phyloP scores from a whole-genome alignment of 1,140 invertebrate genomes.

The Achatina immaculata region DNA sequence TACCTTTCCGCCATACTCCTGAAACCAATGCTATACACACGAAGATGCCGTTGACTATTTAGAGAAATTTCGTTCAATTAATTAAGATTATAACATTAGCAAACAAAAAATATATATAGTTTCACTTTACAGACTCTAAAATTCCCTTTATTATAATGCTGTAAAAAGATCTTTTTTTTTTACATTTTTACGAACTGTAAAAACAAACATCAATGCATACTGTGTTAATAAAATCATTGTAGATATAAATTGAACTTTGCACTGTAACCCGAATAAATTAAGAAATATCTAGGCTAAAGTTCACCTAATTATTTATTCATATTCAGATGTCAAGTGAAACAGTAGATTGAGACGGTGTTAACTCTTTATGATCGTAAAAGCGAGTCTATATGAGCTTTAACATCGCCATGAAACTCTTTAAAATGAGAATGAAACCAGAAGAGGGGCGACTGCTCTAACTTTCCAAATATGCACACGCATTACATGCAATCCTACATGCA shows the following conservation, averaged over 20 bases:
- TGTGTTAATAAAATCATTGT: neutral
- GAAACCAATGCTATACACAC: neutral
- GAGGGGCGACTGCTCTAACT: too few relatives aligned
- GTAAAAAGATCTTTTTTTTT: too few relatives aligned
- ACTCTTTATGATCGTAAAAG: too few relatives aligned
- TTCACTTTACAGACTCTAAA: neutral
- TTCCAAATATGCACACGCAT: too few relatives aligned
- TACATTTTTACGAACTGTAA: too few relatives aligned
- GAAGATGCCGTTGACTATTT: neutral
- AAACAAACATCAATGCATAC: neutral
- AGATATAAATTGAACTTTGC: slow-evolving; percentile 6
- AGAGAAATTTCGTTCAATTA: neutral
- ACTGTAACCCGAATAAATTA: slow-evolving; percentile 8
- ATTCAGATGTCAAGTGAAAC: too few relatives aligned
- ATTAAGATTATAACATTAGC: neutral
- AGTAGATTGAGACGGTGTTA: too few relatives aligned
- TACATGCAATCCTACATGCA: too few relatives aligned
- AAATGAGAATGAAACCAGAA: too few relatives aligned
- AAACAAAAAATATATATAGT: neutral
- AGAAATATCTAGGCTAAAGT: neutral
- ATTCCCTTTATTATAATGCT: neutral
- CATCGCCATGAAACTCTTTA: too few relatives aligned
- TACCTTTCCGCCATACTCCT: slow-evolving; percentile 27
- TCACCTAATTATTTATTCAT: neutral
- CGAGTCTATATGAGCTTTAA: too few relatives aligned